These are phyloP conservation scores for Python bivittatus DNA, from an alignment of 2,113 vertebrate species.

Conservation along the genomic window DNA sequence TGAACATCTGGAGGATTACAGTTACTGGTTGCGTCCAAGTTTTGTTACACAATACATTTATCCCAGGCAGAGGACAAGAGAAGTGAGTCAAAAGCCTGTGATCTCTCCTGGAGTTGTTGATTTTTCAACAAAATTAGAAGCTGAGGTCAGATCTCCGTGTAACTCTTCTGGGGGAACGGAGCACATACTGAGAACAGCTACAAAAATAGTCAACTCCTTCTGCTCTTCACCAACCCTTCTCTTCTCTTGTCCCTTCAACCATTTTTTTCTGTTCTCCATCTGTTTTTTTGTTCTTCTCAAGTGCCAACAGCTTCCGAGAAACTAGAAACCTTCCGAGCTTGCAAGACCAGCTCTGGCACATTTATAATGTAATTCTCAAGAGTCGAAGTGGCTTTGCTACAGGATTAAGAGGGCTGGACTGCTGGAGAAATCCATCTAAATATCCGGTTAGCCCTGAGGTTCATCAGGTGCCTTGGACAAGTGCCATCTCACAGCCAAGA, in stretches of 20 bases:
- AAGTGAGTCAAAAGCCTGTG: neutral
- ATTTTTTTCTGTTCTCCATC: neutral
- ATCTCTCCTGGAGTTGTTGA: neutral
- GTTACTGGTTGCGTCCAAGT: neutral
- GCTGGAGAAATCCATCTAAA: neutral
- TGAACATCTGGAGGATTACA: neutral
- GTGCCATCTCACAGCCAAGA: neutral
- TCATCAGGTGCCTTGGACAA: neutral
- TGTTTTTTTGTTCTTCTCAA: neutral
- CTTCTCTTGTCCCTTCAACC: neutral
- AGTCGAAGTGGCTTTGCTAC: neutral
- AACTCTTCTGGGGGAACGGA: neutral
- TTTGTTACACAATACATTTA: neutral
- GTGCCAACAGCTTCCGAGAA: no score
- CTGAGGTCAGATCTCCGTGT: neutral
- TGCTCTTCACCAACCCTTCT: neutral
- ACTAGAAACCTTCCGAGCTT: neutral
- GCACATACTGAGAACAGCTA: neutral
- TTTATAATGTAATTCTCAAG: neutral
- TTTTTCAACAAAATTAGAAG: neutral
- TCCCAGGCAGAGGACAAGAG: neutral
- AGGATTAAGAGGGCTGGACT: neutral
- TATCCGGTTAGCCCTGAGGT: neutral
- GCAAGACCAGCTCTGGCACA: neutral
- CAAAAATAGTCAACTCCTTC: neutral